Evolutionary conservation across 2,888 invertebrate genomes (phyloP), one percentile per base, ranked within the genome.

Genomic region (Spicauda simplicius): DNA sequence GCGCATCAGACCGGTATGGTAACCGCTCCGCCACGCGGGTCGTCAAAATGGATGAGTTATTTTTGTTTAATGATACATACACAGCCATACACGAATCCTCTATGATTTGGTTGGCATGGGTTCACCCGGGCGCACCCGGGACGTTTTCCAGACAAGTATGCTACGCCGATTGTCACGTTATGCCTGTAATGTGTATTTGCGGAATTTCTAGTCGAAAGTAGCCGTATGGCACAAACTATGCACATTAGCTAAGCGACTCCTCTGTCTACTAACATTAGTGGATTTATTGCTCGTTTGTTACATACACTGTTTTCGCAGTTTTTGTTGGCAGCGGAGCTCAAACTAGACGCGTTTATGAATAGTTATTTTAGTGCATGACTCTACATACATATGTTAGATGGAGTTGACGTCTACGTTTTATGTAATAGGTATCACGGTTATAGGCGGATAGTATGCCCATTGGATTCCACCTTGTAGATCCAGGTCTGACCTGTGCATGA

Each of bases 201-300:
- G 16, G 48, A 48, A 48, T 54, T 14, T 54, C 54, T 25, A 30
- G 0, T 20, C 25, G 30, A 30, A 12, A 20, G n/a, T 12, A 12
- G 11, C 25, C 54, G 41, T 45, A n/a, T 25, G 25, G 20, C 25
- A 14, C 19, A n/a, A 8, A 20, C 54, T 62, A 14, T 62, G 16
- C 69, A 72, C 73, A 76, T 76, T 76, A 76, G 73, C 71, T 70
- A 70, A 72, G 67, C 69, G 70, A 72, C 71, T 73, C 69, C 11
- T 66, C 60, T 66, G 73, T 74, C 71, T 71, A 68, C 55, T 69
- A 67, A 70, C 67, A 69, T 72, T 71, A 72, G 68, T 68, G 69
- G 50, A 74, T 75, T 75, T 75, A 74, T 73, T 54, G 69, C 62
- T 20, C 59, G 59, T 71, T 63, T 72, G 68, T 69, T 70, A 64